A percentile compares a stretch with the other conserved stretches of the same genome.
Evolutionary conservation across 2,113 vertebrate species (phyloP).

Genomic region (Australoheros scitulus): DNA sequence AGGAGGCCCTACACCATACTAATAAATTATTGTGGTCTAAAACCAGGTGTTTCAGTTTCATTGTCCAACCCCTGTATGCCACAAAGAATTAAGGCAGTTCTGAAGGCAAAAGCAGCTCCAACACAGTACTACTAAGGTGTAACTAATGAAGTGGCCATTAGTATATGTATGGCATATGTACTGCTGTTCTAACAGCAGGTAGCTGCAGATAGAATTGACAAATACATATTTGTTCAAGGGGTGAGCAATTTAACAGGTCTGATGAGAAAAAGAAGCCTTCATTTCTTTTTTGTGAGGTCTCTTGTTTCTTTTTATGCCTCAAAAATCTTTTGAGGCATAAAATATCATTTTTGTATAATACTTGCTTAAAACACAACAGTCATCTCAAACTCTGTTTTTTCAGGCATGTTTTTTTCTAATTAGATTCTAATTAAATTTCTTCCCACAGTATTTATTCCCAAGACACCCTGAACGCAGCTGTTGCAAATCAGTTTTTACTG

Average conservation of each 20-base stretch:
- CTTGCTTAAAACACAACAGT: not conserved
- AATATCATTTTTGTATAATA: not conserved
- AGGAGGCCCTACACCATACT: too few relatives aligned
- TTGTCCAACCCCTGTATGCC: too few relatives aligned
- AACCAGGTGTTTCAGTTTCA: too few relatives aligned
- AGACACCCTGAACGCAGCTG: not conserved
- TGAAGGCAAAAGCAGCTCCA: not conserved
- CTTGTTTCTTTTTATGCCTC: not conserved
- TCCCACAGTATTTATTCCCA: constrained; percentile 11
- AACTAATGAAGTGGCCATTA: not conserved
- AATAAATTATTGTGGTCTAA: too few relatives aligned
- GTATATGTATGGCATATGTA: not conserved
- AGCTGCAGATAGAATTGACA: not conserved
- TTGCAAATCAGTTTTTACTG: not conserved
- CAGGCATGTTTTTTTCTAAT: not conserved
- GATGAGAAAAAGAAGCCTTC: not conserved
- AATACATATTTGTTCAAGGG: not conserved
- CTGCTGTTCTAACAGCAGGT: constrained; percentile 12
- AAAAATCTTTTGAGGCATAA: not conserved
- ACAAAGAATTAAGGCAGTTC: not conserved
- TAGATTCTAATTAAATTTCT: constrained; percentile 9
- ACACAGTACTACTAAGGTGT: not conserved
- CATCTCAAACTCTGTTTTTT: not conserved
- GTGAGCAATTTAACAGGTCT: not conserved
- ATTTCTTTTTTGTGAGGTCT: not conserved